Base-by-base conservation (phyloP, 1,140 invertebrate species). In the Wasmannia auropunctata region DNA sequence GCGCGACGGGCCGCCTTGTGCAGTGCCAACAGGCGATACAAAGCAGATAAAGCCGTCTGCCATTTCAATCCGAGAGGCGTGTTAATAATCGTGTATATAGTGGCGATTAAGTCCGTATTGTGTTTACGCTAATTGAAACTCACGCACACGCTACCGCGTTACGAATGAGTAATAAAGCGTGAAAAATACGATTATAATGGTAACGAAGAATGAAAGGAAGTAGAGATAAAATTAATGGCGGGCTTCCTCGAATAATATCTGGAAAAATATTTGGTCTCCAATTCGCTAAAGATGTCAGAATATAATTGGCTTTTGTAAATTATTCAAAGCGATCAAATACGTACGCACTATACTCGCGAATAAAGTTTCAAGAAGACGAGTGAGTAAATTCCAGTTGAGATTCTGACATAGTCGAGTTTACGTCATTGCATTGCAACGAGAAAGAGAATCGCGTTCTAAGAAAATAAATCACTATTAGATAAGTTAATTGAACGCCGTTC, bases 381-480 rank as follows among this genome's bases (percentile, higher is more conserved):
- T 22, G 10, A 19, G 19, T 31, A 58, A 72, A 58, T 81, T 56
- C 49, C 79, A 70, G 43, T 40, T 28, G 43, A 54, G 43, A 79
- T 49, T 80, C 76, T 51, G 16, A 4, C 25, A 28, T 22, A 56
- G 49, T n/a, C 34, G 49, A 34, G 77, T 70, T 81, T 81, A 72
- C 79, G 49, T 72, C 65, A 72, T 16, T 8, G 37, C 58, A n/a
- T 65, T 3, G 19, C 51, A 56, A 22, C 28, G 25, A 81, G 37
- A 81, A 40, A 65, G 25, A 58, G 49, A 81, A 43, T 81, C 79
- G 79, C 31, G 34, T 81, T 81, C 49, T 70, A 72, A 58, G 65
- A 81, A 56, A 70, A 81, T 81, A 81, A 81, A 81, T 81, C 79
- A 56, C 19, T 22, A 14, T 81, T 70, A 34, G 79, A 81, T 43